Evolutionary conservation across 1,140 invertebrate species (phyloP), one percentile per base, ranked within the genome.

Genomic region (Triops cancriformis): DNA sequence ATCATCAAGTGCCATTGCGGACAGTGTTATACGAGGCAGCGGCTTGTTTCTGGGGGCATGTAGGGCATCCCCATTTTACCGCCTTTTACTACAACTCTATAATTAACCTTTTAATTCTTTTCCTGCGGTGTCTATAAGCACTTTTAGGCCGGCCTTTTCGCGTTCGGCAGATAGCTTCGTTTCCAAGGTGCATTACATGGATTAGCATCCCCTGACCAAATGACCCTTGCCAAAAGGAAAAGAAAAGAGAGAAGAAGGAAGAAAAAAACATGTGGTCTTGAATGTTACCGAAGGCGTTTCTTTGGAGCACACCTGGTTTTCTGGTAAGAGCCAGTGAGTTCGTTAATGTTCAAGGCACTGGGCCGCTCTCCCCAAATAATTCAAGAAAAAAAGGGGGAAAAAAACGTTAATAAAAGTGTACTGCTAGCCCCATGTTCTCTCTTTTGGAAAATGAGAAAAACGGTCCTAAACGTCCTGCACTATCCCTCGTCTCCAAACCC

Each of bases 401-500:
- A 1, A 23, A 64, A 64, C 18, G 51, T 7, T 64, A 64, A 64
- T 64, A 64, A 64, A 64, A 64, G 51, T 64, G 18, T 14, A 64
- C n/a, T 64, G 51, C 51, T 23, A 23, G 51, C n/a, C 31, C 14
- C 51, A 64, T 64, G 51, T 64, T 64, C 51, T 23, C 51, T 64
- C 51, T 64, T 64, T 64, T n/a, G 51, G 51, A 64, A 64, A 64
- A 64, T 64, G 51, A 64, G 51, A 64, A 64, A 64, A 64, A 64
- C 51, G 51, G 51, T 64, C 51, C 7, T 64, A 64, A 64, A 64
- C 51, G 18, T 23, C 51, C 51, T 64, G 51, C 51, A 14, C 51
- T 23, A 64, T 64, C 51, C 51, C 51, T 23, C 51, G 18, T 23
- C 51, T 45, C 51, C 51, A 23, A 23, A 64, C 51, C 51, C 51